Percentiles rank a stretch among this genome's conserved stretches.
Conservation (phyloP, 2,797 vertebrate genomes). For the Taeniopygia guttata region DNA sequence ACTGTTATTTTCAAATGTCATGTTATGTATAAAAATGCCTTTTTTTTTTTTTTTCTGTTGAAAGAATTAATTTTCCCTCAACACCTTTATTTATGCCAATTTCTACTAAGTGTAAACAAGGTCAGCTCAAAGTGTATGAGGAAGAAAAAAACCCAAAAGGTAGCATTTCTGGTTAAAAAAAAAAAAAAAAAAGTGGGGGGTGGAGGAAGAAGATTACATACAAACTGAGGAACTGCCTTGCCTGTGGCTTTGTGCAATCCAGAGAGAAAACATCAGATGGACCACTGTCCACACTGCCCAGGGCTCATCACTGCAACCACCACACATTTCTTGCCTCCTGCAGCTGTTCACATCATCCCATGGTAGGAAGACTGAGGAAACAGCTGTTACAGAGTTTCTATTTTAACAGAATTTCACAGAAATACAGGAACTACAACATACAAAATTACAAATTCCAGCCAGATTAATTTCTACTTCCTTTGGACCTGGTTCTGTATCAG, state of each 20-base stretch:
- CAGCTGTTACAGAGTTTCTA: neutral
- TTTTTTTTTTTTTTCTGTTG: neutral
- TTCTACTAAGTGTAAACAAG: neutral
- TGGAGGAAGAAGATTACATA: neutral
- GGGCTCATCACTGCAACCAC: neutral
- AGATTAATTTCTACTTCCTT: neutral
- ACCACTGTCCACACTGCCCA: neutral
- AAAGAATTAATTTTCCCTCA: neutral
- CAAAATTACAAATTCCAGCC: neutral
- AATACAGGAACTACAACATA: neutral
- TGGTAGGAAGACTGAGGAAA: neutral
- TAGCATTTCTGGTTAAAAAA: neutral
- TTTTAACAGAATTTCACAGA: neutral
- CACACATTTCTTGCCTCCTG: neutral
- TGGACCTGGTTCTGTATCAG: neutral
- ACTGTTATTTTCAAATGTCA: neutral
- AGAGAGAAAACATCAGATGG: neutral
- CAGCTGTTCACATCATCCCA: neutral
- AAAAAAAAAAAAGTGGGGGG: accelerated
- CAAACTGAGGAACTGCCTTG: neutral
- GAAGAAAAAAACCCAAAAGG: neutral
- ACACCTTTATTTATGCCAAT: neutral
- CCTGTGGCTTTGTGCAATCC: neutral
- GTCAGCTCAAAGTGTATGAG: neutral
- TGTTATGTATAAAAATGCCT: neutral